phyloP scores from a whole-genome alignment of 2,797 vertebrate genomes.

The Lepus townsendii region DNA sequence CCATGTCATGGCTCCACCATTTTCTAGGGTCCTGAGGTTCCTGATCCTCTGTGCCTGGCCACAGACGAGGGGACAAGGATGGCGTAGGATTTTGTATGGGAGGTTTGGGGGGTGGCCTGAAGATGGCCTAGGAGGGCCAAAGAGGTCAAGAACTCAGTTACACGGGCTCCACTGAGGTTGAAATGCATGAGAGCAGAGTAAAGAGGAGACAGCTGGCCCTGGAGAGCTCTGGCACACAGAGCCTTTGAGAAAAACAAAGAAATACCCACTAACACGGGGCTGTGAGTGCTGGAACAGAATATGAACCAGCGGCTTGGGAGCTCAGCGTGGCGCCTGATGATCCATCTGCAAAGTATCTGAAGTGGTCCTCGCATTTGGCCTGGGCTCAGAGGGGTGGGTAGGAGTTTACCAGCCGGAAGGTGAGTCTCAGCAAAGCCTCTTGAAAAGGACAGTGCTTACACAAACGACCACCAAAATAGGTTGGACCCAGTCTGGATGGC shows the following conservation, averaged over 20 bases:
- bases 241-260: neutral
- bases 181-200: neutral
- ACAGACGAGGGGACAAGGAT: neutral
- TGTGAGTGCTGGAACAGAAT: neutral
- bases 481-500: neutral
- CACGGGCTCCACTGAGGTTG: neutral
- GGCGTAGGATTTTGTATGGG: neutral
- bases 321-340: no score
- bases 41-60: neutral
- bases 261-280: neutral
- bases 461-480: neutral
- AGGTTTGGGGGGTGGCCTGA: neutral
- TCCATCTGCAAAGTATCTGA: no score
- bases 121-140: neutral
- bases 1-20: accelerated
- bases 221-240: neutral
- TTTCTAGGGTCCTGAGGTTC: neutral
- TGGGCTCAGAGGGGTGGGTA: neutral
- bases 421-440: neutral
- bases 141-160: neutral
- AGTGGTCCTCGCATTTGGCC: neutral
- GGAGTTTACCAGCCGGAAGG: neutral
- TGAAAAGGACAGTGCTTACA: neutral
- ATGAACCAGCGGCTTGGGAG: neutral
- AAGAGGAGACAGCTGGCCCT: neutral